Evolutionary conservation across 2,888 invertebrate species (phyloP).

Genomic region (Margaritifera margaritifera): DNA sequence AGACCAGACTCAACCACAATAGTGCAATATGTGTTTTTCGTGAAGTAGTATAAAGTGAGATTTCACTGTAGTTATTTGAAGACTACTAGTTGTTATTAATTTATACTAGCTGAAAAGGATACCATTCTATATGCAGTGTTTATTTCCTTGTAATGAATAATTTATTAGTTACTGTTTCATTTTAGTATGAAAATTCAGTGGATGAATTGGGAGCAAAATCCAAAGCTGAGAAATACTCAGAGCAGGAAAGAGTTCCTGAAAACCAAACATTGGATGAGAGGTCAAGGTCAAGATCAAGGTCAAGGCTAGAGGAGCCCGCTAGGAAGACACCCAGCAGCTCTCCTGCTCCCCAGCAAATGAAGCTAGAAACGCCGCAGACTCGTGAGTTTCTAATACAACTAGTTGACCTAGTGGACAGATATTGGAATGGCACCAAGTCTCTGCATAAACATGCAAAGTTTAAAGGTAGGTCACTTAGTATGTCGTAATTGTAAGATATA

Average conservation of each 20-base stretch:
- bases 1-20: too few species aligned
- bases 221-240: conserved; percentile 25
- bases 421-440: conserved; percentile 72
- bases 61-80: too few species aligned
- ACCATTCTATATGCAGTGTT: too few species aligned
- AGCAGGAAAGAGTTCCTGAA: conserved; percentile 9
- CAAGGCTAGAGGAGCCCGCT: too few species aligned
- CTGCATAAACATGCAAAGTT: conserved; percentile 69
- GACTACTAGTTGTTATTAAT: too few species aligned
- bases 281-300: neutral
- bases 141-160: too few species aligned
- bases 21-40: too few species aligned
- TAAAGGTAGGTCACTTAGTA: conserved; percentile 49
- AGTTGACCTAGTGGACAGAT: conserved; percentile 68
- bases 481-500: too few species aligned
- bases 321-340: neutral
- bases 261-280: conserved; percentile 7
- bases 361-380: conserved; percentile 36
- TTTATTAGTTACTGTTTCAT: neutral
- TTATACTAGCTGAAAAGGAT: too few species aligned
- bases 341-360: conserved; percentile 1
- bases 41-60: too few species aligned
- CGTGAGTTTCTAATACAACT: conserved; percentile 55
- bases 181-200: conserved; percentile 2
- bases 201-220: conserved; percentile 5